Base-by-base conservation (phyloP, 1,140 invertebrate genomes). In the Pseudobourletiella spinata region DNA sequence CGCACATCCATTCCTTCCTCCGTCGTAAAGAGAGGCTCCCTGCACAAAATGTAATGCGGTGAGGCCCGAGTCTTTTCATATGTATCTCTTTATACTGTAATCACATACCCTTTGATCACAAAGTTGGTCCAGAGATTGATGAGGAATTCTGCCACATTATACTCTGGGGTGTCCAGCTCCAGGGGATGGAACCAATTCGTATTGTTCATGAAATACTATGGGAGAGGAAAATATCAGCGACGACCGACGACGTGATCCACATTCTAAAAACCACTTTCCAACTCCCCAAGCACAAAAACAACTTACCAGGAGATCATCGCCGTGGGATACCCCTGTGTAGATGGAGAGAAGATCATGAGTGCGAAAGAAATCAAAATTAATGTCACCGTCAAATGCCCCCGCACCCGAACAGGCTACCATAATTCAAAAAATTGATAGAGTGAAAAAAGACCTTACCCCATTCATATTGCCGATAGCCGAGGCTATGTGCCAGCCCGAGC, bases 71-170 rank as follows among this genome's bases (percentile, higher is more conserved):
- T 44, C 18, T 16, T 24, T 50, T n/a, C 11, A 44, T 28, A 28
- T 26, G 32, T 32, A 61, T 57, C 24, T 30, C 16, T 14, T 11
- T 14, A 57, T 48, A 8, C 22, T 28, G 30, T 14, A n/a, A 22
- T 52, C 8, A 24, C 28, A 1, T 60, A 68, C 66, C 60, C 57
- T 30, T 51, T 55, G 8, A 22, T 60, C 3, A 56, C 66, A 57
- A 65, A 68, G 61, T 68, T 68, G 1, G 56, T 26, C 15, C 61
- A 25, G 2, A 68, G 18, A 43, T 65, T 65, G 14, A 67, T 57
- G 16, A 66, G n/a, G 25, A 62, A 48, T 20, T 58, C 56, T 3
- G 64, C 48, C 50, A 66, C 44, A 3, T 28, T 52, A 56, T 26
- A 62, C 14, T 42, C 65, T 0, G 50, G 55, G 2, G 63, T 63